phyloP scores from a whole-genome alignment of 2,888 invertebrate species.

The Oscheius sp. region DNA sequence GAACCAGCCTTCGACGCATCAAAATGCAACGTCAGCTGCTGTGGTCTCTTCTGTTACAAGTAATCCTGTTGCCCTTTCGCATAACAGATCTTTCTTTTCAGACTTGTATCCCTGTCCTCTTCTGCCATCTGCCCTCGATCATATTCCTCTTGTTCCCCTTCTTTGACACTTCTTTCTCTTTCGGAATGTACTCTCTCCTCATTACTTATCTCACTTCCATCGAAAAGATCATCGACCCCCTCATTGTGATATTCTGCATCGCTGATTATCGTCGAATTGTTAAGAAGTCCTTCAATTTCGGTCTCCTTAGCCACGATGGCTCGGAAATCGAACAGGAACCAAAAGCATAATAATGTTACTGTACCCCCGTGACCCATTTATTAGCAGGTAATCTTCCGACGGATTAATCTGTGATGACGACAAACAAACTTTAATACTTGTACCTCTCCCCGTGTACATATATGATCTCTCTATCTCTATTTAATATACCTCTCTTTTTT shows the following conservation, averaged over 20 bases:
- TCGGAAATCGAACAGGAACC: too few relatives aligned
- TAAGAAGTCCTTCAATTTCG: neutral
- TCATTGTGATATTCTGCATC: slow-evolving; percentile 26
- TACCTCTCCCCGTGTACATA: too few relatives aligned
- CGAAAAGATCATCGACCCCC: slow-evolving; percentile 8
- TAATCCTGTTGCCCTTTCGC: neutral
- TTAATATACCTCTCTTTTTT: too few relatives aligned
- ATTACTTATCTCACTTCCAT: slow-evolving; percentile 9
- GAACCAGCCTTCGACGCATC: slow-evolving; percentile 11
- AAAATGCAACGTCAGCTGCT: slow-evolving; percentile 27
- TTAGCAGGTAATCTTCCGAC: too few relatives aligned
- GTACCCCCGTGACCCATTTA: too few relatives aligned
- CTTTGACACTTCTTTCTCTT: neutral
- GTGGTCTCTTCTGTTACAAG: slow-evolving; percentile 12
- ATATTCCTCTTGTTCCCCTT: slow-evolving; percentile 11
- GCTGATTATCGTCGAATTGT: slow-evolving; percentile 17
- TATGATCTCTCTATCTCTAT: too few relatives aligned
- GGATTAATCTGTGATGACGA: too few relatives aligned
- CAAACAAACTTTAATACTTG: too few relatives aligned
- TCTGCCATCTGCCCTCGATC: slow-evolving; percentile 21
- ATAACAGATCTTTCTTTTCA: neutral
- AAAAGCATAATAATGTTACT: too few relatives aligned
- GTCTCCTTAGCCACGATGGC: too few relatives aligned
- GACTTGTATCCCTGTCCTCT: slow-evolving; percentile 13
- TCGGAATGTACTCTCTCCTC: slow-evolving; percentile 4